These are phyloP conservation scores for Picathartes gymnocephalus DNA, from an alignment of 2,113 vertebrate species.

Conservation along the genomic window DNA sequence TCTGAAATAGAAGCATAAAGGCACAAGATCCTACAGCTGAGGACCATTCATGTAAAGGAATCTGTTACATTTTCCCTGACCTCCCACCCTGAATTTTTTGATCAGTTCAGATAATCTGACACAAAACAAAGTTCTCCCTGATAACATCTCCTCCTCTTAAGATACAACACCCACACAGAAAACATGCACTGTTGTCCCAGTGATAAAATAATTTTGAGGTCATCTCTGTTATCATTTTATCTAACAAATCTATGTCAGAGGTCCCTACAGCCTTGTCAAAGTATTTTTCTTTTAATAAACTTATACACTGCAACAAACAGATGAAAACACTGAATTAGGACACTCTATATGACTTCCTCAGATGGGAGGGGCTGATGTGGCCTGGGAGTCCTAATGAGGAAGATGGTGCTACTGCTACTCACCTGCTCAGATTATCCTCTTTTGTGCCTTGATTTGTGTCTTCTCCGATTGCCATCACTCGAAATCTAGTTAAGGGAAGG, in stretches of 20 bases:
- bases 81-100: neutral
- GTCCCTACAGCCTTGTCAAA: neutral
- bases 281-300: neutral
- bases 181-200: neutral
- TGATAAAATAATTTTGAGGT: neutral
- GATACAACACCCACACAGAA: neutral
- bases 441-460: constrained; percentile 45
- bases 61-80: neutral
- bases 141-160: neutral
- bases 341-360: neutral
- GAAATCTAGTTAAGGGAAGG: constrained; percentile 75
- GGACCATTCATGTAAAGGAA: neutral
- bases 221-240: neutral
- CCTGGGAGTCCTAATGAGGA: neutral
- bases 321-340: neutral
- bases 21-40: neutral
- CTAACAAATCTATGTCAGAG: neutral
- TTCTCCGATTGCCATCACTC: constrained; percentile 81
- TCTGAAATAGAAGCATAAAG: neutral
- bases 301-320: neutral
- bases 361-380: neutral
- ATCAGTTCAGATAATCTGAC: neutral
- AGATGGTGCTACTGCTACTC: neutral
- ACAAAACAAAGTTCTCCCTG: neutral
- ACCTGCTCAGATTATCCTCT: constrained; percentile 73